These are phyloP conservation scores for Triops cancriformis DNA, from an alignment of 1,140 invertebrate genomes.

Conservation along the genomic window DNA sequence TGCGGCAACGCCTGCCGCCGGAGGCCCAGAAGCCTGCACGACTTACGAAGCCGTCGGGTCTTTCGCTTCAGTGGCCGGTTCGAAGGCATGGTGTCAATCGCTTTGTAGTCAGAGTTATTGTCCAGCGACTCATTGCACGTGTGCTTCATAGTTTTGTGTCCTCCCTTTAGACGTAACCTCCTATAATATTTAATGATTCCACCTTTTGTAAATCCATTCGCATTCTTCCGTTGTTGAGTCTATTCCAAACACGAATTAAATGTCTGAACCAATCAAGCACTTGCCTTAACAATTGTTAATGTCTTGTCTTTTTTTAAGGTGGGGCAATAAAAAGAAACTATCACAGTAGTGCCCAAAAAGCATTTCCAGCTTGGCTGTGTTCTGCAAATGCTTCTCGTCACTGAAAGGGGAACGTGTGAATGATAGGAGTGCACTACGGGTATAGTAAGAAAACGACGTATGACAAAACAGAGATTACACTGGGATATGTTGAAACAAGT, in stretches of 20 bases:
- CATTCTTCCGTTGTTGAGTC: too few species aligned
- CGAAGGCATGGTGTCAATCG: background rate
- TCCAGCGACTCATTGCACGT: background rate
- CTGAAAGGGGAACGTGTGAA: background rate
- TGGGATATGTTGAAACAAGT: background rate
- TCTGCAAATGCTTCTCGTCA: background rate
- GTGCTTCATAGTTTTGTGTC: too few species aligned
- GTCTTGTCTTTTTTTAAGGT: too few species aligned
- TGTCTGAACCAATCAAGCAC: too few species aligned
- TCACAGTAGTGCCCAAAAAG: constrained; percentile 1
- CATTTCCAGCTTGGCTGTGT: background rate
- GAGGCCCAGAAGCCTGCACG: background rate
- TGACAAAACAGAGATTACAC: background rate
- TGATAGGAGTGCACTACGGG: too few species aligned
- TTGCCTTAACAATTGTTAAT: too few species aligned
- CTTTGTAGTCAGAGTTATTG: background rate
- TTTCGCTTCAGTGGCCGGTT: background rate
- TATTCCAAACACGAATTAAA: too few species aligned
- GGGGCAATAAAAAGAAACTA: background rate
- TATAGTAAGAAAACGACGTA: constrained; percentile 1
- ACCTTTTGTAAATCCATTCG: too few species aligned
- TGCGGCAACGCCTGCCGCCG: background rate
- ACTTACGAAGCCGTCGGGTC: constrained; percentile 17
- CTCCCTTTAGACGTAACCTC: too few species aligned
- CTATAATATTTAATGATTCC: too few species aligned